phyloP scores from a whole-genome alignment of 2,113 vertebrate genomes.

The Strigops habroptila region DNA sequence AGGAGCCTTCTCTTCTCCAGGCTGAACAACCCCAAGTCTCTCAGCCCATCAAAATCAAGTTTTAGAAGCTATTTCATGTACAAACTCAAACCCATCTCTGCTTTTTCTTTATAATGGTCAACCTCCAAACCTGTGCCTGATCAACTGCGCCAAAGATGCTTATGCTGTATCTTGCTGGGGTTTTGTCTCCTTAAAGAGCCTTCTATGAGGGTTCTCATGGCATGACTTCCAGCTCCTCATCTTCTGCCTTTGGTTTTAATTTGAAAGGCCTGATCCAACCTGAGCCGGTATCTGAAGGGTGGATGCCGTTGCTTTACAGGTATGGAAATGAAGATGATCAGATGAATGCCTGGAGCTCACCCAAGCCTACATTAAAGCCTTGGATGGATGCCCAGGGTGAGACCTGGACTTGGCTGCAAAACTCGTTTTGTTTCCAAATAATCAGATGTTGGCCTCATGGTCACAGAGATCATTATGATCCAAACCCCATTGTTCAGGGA shows the following conservation, averaged over 20 bases:
- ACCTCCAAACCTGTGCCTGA: background rate
- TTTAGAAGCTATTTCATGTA: background rate
- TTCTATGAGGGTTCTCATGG: background rate
- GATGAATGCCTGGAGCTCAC: background rate
- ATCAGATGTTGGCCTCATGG: background rate
- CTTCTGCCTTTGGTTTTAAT: background rate
- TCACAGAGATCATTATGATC: background rate
- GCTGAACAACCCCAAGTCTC: background rate
- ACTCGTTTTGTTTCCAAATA: background rate
- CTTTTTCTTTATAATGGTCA: background rate
- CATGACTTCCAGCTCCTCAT: background rate
- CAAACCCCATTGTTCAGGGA: background rate
- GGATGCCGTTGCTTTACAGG: background rate
- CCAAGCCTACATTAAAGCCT: background rate
- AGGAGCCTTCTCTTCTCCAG: background rate
- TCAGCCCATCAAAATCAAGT: background rate
- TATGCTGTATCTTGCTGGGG: no score
- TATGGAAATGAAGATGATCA: background rate
- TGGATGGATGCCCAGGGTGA: background rate
- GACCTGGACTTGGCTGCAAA: background rate
- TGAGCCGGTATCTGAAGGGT: background rate
- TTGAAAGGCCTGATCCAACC: background rate
- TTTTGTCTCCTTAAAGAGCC: background rate
- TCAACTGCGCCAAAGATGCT: background rate
- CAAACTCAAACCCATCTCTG: background rate